Evolutionary conservation across 2,888 invertebrate genomes (phyloP), one percentile per base, ranked within the genome.

Genomic region (Zhuqinia jingwanae): DNA sequence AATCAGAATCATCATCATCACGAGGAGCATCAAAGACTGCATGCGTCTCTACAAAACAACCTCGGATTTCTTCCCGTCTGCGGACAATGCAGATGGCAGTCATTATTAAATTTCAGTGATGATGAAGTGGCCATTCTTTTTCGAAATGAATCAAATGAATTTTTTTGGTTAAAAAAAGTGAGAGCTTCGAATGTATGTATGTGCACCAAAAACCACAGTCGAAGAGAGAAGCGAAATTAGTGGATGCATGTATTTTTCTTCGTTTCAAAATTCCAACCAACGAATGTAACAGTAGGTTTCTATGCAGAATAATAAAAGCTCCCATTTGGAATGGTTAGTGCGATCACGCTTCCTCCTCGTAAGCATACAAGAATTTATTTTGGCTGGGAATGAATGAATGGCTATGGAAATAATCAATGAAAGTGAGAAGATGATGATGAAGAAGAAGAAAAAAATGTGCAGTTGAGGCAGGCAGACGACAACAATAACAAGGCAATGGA

Each of bases 291-390:
- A 8, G 36, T 36, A 8, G 3, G 36, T 8, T 36, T 6, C 8
- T 36, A 36, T 36, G 8, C 3, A 36, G 36, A 36, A 36, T 8
- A 36, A n/a, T n/a, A n/a, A n/a, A 25, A 36, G 36, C 36, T 36
- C 36, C 5, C 36, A 75, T 75, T 75, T 56, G 53, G 56, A 75
- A 75, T 75, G 75, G 75, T 75, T 75, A 56, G 30, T 30, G n/a
- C 17, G 50, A 50, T 1, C 70, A 17, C 30, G 30, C 75, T 75
- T 75, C 75, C 75, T 75, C 17, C 30, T 75, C 36, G 0, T n/a
- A 58, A 58, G n/a, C 2, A 58, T 25, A 73, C 13, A 22, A 10
- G n/a, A 20, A 42, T 13, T n/a, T n/a, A n/a, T n/a, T n/a, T n/a
- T 68, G 42, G 27, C 22, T 60, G 22, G 27, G 2, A 1, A 11